A percentile compares a stretch with the other conserved stretches of the same genome.
Conservation (phyloP, 2,113 vertebrate species). For the Seriola aureovittata region DNA sequence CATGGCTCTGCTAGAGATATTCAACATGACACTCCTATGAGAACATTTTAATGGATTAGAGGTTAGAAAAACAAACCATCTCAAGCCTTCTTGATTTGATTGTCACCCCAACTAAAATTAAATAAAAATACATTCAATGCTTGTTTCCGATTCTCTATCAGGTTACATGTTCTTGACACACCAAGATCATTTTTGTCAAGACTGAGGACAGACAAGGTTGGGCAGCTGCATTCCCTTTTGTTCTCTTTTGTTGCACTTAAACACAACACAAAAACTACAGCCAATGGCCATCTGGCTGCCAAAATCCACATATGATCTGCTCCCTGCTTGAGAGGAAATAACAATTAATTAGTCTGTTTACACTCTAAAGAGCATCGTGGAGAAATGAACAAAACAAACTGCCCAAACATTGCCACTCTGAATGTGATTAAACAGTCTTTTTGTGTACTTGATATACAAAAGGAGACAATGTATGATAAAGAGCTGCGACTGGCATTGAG, state of each 20-base stretch:
- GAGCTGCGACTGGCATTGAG: neutral
- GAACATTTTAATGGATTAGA: too few relatives aligned
- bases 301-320: neutral
- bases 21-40: too few relatives aligned
- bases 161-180: neutral
- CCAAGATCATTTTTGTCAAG: neutral
- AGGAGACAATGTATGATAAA: neutral
- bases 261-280: neutral
- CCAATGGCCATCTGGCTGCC: neutral
- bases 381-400: neutral
- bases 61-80: too few relatives aligned
- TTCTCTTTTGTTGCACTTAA: neutral
- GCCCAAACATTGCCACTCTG: neutral
- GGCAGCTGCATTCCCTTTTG: neutral
- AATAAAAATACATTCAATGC: neutral
- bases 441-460: neutral
- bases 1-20: too few relatives aligned
- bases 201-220: neutral
- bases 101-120: neutral
- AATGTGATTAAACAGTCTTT: neutral
- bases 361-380: too few relatives aligned
- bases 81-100: neutral
- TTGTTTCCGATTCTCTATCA: neutral
- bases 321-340: neutral
- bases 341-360: neutral